These are phyloP conservation scores for Lamprotornis superbus DNA, from an alignment of 2,113 vertebrate genomes.

Conservation along the genomic window DNA sequence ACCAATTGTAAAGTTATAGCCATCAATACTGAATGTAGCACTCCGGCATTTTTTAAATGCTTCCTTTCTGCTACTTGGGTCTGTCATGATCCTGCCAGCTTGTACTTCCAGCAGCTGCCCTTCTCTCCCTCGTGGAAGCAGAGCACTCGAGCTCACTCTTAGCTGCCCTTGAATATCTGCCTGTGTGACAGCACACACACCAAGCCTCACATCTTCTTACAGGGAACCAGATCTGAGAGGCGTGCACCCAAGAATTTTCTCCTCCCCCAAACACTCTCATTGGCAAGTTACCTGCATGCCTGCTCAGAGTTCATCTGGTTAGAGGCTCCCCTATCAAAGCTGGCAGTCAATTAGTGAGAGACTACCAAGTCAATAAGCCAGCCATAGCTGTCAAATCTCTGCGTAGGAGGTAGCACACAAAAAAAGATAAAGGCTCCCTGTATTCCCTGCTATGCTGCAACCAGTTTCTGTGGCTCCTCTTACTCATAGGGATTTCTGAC, in stretches of 20 bases:
- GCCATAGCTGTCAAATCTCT: not conserved
- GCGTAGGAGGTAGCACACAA: not conserved
- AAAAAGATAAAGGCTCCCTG: not conserved
- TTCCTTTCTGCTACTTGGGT: conserved; percentile 85
- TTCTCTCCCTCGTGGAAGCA: not conserved
- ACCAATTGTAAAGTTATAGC: conserved; percentile 97
- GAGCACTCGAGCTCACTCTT: not conserved
- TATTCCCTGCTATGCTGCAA: not conserved
- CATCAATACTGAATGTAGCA: conserved; percentile 95
- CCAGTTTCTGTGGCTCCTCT: not conserved
- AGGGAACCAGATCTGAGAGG: not conserved
- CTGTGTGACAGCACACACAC: conserved; percentile 11
- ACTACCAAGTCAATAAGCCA: not conserved
- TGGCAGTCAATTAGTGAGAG: not conserved
- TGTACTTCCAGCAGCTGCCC: not conserved
- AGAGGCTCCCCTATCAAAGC: not conserved
- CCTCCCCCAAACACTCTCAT: conserved; percentile 55
- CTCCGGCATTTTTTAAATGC: conserved; percentile 92
- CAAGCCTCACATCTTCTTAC: conserved; percentile 47
- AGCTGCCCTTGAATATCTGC: conserved; percentile 16
- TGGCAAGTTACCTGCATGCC: not conserved
- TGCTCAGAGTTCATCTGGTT: not conserved
- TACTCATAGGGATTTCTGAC: not conserved
- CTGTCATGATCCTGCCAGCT: conserved; percentile 78
- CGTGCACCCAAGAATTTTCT: conserved; percentile 45